Percentiles rank a stretch among this genome's conserved stretches.
phyloP scores from a whole-genome alignment of 2,888 invertebrate species.

The Lepas anatifera region DNA sequence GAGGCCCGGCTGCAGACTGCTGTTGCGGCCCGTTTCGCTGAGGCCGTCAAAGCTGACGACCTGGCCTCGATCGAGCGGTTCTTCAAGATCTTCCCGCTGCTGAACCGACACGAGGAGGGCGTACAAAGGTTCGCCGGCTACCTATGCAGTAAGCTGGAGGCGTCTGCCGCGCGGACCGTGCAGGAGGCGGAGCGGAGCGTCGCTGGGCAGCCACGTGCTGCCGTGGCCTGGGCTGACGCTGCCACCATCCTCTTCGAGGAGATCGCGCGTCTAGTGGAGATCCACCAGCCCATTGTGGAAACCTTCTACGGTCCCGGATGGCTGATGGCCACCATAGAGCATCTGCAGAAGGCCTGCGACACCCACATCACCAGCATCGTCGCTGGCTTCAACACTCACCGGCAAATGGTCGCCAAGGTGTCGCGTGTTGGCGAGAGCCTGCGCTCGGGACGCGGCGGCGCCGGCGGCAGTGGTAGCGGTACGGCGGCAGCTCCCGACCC shows the following conservation, averaged over 20 bases:
- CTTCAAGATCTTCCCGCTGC: conserved; percentile 90
- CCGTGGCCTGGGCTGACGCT: conserved; percentile 72
- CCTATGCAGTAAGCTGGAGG: conserved; percentile 60
- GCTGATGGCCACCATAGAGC: conserved; percentile 53
- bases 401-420: background rate
- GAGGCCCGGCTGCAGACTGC: conserved; percentile 55
- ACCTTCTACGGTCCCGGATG: conserved; percentile 74
- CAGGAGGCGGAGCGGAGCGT: conserved; percentile 49
- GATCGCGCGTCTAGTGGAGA: conserved; percentile 68
- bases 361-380: conserved; percentile 46
- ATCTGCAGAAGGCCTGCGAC: conserved; percentile 70
- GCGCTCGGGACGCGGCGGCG: background rate
- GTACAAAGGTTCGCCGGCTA: conserved; percentile 76
- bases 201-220: conserved; percentile 53
- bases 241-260: conserved; percentile 72
- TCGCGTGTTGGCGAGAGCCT: background rate
- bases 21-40: conserved; percentile 71
- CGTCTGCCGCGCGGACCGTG: conserved; percentile 57
- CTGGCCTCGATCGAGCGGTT: conserved; percentile 82
- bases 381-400: conserved; percentile 27
- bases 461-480: background rate
- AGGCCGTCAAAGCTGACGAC: conserved; percentile 77
- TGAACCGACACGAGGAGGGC: conserved; percentile 83
- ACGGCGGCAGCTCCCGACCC: conserved; percentile 45
- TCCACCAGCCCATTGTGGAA: conserved; percentile 78